Percentiles rank a stretch among this genome's conserved stretches.
These are phyloP conservation scores for Ceratina calcarata DNA, from an alignment of 1,140 invertebrate genomes.

Conservation along the genomic window DNA sequence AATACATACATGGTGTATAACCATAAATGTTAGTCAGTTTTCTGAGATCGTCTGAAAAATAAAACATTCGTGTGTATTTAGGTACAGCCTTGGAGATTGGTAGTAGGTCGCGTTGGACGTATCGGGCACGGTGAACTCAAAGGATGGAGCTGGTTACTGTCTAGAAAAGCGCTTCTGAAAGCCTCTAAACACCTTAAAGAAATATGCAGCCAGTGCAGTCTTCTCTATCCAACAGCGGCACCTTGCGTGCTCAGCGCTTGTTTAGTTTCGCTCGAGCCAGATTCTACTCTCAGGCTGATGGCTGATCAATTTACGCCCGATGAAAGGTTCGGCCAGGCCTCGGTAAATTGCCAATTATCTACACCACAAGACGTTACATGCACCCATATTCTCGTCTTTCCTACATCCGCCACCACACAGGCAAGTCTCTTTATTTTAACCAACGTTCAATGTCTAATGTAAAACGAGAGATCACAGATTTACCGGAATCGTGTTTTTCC, in stretches of 20 bases:
- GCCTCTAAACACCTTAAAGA: slow-evolving; percentile 94
- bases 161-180: slow-evolving; percentile 92
- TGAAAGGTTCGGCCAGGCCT: slow-evolving; percentile 92
- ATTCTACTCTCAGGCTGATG: slow-evolving; percentile 95
- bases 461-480: no score
- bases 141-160: slow-evolving; percentile 96
- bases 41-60: no score
- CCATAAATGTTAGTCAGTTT: no score
- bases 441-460: no score
- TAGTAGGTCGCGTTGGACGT: slow-evolving; percentile 96
- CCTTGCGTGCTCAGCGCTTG: slow-evolving; percentile 98
- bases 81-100: slow-evolving; percentile 94
- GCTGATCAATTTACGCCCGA: slow-evolving; percentile 96
- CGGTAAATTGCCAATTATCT: slow-evolving; percentile 90
- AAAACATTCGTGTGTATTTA: slow-evolving; percentile 39
- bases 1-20: no score
- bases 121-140: slow-evolving; percentile 98
- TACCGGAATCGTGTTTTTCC: background rate
- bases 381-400: slow-evolving; percentile 99
- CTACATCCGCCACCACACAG: slow-evolving; percentile 97
- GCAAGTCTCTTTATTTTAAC: slow-evolving; percentile 77
- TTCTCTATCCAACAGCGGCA: slow-evolving; percentile 89
- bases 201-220: slow-evolving; percentile 92
- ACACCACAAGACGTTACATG: slow-evolving; percentile 97
- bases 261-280: slow-evolving; percentile 97